Evolutionary conservation across 2,888 invertebrate species (phyloP).

Genomic region (Merodon equestris): DNA sequence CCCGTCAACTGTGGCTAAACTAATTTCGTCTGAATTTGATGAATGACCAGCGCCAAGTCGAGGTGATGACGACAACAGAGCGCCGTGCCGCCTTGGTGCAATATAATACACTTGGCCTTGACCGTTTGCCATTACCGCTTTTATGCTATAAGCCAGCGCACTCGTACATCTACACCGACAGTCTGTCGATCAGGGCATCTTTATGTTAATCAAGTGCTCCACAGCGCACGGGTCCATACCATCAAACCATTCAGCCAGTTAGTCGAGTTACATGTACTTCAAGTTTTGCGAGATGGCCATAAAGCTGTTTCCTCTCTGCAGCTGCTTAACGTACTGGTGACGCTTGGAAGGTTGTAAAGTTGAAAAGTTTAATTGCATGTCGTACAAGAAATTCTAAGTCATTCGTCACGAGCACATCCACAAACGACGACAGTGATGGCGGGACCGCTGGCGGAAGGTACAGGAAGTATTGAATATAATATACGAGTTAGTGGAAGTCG

Average conservation of each 20-base stretch:
- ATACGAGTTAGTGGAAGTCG: conserved; percentile 1
- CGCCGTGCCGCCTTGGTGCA: conserved; percentile 14
- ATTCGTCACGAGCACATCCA: conserved; percentile 50
- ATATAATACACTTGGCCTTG: conserved; percentile 60
- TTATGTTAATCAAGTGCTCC: conserved; percentile 42
- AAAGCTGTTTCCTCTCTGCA: conserved; percentile 42
- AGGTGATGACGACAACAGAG: conserved; percentile 44
- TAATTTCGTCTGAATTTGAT: conserved; percentile 51
- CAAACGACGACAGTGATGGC: too few species aligned
- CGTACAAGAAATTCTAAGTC: conserved; percentile 57
- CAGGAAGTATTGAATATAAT: background rate
- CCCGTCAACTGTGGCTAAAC: conserved; percentile 19
- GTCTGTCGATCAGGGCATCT: conserved; percentile 32
- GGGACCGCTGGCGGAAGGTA: too few species aligned
- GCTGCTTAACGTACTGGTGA: conserved; percentile 32
- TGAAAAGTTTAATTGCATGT: conserved; percentile 64
- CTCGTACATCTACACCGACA: too few species aligned
- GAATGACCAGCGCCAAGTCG: conserved; percentile 36
- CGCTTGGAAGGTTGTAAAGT: conserved; percentile 58
- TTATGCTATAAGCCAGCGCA: too few species aligned
- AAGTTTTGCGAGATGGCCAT: conserved; percentile 55
- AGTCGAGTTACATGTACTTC: conserved; percentile 43
- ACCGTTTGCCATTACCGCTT: conserved; percentile 39
- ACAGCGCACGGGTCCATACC: conserved; percentile 4
- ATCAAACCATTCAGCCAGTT: too few species aligned